These are phyloP conservation scores for Caenorhabditis briggsae DNA, from an alignment of 1,140 invertebrate species.

Conservation along the genomic window DNA sequence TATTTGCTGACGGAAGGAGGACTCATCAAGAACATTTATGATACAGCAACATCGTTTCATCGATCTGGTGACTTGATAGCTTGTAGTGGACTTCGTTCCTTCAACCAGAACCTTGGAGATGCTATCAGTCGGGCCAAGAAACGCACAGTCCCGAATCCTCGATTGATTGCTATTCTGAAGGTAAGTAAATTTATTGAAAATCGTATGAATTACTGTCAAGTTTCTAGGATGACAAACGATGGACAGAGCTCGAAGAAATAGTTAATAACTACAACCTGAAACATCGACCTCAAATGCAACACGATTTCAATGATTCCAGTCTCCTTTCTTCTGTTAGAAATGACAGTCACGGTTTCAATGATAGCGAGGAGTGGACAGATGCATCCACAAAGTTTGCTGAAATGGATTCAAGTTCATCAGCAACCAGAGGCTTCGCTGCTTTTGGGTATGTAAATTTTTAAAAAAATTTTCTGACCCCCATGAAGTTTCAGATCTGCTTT, in stretches of 20 bases:
- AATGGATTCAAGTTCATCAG: conserved; percentile 16
- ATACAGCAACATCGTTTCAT: conserved; percentile 27
- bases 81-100: conserved; percentile 10
- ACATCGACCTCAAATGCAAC: not conserved
- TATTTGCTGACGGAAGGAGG: conserved; percentile 20
- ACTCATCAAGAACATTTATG: conserved; percentile 20
- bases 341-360: conserved; percentile 37
- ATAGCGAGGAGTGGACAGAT: conserved; percentile 31
- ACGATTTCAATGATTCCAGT: conserved; percentile 42
- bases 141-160: not conserved
- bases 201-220: not conserved
- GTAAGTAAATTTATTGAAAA: not conserved
- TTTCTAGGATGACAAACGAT: conserved; percentile 17
- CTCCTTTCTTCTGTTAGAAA: conserved; percentile 14
- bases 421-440: not conserved
- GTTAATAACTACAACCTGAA: not conserved
- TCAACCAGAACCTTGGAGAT: conserved; percentile 42
- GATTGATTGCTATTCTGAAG: conserved; percentile 12
- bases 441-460: not conserved
- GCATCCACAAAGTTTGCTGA: conserved; percentile 25
- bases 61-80: conserved; percentile 6
- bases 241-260: conserved; percentile 25
- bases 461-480: not conserved
- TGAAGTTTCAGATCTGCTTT: not conserved
- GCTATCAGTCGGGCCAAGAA: conserved; percentile 14